These are phyloP conservation scores for Sorex araneus DNA, from an alignment of 2,113 vertebrate genomes.

Conservation along the genomic window DNA sequence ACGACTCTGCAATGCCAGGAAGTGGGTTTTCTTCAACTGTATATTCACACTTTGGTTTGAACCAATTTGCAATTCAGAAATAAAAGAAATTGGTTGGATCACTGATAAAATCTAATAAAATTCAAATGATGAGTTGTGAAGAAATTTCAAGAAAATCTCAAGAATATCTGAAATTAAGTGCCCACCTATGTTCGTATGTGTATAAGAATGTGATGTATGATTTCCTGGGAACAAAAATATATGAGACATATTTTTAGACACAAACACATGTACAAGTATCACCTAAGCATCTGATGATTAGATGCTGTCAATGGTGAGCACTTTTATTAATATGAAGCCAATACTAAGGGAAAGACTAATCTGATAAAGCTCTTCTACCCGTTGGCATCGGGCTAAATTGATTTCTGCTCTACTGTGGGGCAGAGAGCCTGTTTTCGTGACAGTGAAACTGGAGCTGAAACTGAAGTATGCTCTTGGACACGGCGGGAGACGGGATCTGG, in stretches of 20 bases:
- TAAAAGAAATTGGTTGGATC: constrained; percentile 57
- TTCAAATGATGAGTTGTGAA: constrained; percentile 47
- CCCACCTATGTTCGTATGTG: not conserved
- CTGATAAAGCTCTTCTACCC: constrained; percentile 30
- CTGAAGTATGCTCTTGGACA: not conserved
- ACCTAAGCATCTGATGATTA: not conserved
- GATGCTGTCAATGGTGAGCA: constrained; percentile 2
- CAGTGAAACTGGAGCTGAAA: constrained; percentile 42
- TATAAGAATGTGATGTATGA: constrained; percentile 16
- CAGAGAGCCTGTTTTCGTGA: constrained; percentile 31
- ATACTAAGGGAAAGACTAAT: not conserved
- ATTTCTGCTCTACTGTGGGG: not conserved
- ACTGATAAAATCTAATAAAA: constrained; percentile 72
- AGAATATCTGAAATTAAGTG: constrained; percentile 71
- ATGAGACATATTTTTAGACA: not conserved
- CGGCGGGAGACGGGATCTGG: not conserved
- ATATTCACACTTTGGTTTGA: constrained; percentile 30
- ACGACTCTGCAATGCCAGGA: not conserved
- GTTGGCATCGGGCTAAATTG: not conserved
- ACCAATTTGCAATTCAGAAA: constrained; percentile 57
- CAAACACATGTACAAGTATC: not conserved
- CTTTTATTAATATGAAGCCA: constrained; percentile 43
- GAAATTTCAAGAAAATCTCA: constrained; percentile 51
- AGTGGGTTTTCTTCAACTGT: not conserved
- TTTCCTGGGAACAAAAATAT: not conserved